phyloP scores from a whole-genome alignment of 92 coral and sea anemone species.

The Diadumene lineata region DNA sequence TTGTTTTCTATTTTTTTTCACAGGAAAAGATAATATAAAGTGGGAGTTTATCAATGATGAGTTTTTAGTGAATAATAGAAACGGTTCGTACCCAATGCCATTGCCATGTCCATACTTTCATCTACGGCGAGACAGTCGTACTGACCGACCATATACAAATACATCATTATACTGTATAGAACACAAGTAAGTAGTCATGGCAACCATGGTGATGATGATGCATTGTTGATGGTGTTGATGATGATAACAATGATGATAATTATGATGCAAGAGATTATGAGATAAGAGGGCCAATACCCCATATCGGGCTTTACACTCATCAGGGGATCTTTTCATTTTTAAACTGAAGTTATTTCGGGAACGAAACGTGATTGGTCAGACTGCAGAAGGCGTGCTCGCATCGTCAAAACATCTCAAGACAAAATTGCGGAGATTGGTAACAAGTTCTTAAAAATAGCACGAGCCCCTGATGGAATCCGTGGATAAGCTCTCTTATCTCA shows the following conservation, averaged over 20 bases:
- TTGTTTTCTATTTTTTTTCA: not conserved
- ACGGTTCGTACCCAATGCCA: conserved; percentile 19
- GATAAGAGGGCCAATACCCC: too few species aligned
- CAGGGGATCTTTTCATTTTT: too few species aligned
- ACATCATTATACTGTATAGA: not conserved
- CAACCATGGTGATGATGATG: not conserved
- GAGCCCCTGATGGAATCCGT: too few species aligned
- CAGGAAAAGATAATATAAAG: not conserved
- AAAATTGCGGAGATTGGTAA: too few species aligned
- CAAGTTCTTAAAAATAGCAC: too few species aligned
- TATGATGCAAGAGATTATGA: not conserved
- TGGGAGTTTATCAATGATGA: conserved; percentile 11
- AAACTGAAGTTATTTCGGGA: too few species aligned
- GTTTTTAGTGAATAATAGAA: conserved; percentile 8
- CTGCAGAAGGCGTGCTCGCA: too few species aligned
- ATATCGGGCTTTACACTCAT: too few species aligned
- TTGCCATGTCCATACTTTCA: conserved; percentile 14
- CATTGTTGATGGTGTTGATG: not conserved
- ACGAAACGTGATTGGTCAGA: too few species aligned
- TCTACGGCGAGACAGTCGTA: not conserved
- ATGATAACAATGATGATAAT: not conserved
- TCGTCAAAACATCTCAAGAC: too few species aligned
- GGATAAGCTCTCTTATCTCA: too few species aligned
- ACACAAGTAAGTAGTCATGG: conserved; percentile 16
- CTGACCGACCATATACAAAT: not conserved